Percentiles rank a stretch among this genome's conserved stretches.
Evolutionary conservation across 2,113 vertebrate genomes (phyloP).

Genomic region (Bucco capensis): DNA sequence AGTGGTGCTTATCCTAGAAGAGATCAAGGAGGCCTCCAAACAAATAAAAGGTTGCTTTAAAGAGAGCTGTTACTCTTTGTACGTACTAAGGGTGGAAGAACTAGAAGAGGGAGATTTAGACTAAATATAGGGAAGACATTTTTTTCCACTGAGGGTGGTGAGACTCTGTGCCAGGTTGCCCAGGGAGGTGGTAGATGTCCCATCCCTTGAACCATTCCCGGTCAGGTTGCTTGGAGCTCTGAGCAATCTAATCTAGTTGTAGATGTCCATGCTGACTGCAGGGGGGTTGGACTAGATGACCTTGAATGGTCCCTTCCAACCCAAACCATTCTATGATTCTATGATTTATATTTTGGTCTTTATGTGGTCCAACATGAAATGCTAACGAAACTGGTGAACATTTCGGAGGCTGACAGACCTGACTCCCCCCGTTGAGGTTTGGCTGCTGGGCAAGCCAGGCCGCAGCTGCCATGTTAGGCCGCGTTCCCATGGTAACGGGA

Average conservation of each 20-base stretch:
- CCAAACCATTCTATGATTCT: background rate
- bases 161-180: background rate
- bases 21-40: background rate
- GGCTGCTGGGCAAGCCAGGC: no score
- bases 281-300: background rate
- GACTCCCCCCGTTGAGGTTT: no score
- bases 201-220: background rate
- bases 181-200: background rate
- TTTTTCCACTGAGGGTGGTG: background rate
- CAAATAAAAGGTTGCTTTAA: background rate
- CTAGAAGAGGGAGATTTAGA: background rate
- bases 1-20: background rate
- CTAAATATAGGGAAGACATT: background rate
- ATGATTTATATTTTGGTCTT: no score
- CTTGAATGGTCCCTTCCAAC: background rate
- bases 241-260: background rate
- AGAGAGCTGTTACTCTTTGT: background rate
- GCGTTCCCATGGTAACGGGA: no score
- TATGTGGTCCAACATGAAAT: no score
- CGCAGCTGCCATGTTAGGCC: background rate
- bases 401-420: accelerated
- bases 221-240: background rate
- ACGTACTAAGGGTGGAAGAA: background rate
- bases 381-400: accelerated
- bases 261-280: background rate